Evolutionary conservation across 2,888 invertebrate genomes (phyloP).

Genomic region (Mythimna pallens): DNA sequence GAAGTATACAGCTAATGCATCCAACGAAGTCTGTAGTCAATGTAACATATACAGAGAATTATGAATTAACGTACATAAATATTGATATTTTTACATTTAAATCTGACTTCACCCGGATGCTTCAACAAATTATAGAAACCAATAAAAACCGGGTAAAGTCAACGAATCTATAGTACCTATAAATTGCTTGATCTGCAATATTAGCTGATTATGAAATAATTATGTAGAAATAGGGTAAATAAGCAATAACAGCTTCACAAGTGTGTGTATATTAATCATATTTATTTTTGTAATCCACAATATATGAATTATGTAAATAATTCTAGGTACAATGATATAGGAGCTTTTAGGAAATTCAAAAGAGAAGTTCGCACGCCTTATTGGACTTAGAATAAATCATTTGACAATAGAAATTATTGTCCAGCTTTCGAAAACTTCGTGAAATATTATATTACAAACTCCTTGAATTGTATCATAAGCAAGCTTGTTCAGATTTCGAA

Average conservation of each 20-base stretch:
- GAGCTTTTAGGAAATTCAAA: conserved; percentile 46
- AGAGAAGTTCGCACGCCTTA: conserved; percentile 3
- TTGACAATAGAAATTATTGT: conserved; percentile 47
- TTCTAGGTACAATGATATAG: conserved; percentile 41
- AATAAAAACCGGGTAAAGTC: background rate
- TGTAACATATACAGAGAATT: background rate
- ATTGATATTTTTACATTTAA: conserved; percentile 27
- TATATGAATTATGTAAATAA: conserved; percentile 36
- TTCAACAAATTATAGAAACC: conserved; percentile 2
- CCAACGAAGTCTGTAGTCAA: conserved; percentile 4
- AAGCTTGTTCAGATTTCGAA: background rate
- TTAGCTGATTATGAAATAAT: conserved; percentile 27
- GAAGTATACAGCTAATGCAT: conserved; percentile 17
- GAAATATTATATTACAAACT: background rate
- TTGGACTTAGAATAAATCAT: conserved; percentile 16
- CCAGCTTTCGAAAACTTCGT: conserved; percentile 8
- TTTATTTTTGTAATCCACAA: conserved; percentile 63
- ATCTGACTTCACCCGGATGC: background rate
- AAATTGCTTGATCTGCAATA: conserved; percentile 21
- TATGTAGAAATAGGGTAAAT: conserved; percentile 30
- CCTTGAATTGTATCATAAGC: background rate
- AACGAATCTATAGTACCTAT: background rate
- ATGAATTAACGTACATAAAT: conserved; percentile 14
- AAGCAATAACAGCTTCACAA: conserved; percentile 50
- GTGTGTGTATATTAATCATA: conserved; percentile 52